phyloP scores from a whole-genome alignment of 2,888 invertebrate genomes.

The Sinhomidia bicolor region DNA sequence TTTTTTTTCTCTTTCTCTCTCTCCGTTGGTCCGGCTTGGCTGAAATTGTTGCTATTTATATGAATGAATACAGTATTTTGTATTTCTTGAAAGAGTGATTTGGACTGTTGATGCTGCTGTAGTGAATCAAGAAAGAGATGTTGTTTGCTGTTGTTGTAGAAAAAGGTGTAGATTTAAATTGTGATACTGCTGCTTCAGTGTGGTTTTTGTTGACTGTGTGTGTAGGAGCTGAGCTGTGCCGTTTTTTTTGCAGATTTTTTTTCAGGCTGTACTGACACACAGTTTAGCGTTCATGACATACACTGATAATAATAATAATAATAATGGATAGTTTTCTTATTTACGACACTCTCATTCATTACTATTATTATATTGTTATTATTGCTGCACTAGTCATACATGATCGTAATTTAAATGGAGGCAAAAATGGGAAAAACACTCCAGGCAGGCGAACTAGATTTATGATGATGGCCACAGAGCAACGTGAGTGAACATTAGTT shows the following conservation, averaged over 20 bases:
- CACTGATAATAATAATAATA: neutral
- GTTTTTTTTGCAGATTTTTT: neutral
- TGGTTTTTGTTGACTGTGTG: neutral
- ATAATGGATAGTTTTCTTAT: slow-evolving; percentile 24
- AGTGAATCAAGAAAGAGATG: neutral
- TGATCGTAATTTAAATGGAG: neutral
- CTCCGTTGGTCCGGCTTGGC: neutral
- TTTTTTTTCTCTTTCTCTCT: neutral
- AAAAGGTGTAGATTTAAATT: neutral
- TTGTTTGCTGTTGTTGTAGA: neutral
- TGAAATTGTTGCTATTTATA: neutral
- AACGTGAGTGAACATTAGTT: neutral
- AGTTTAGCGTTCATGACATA: neutral
- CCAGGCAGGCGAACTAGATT: slow-evolving; percentile 45
- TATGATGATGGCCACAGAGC: neutral
- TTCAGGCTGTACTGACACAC: neutral
- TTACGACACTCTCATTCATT: slow-evolving; percentile 25
- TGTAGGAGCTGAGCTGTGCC: neutral
- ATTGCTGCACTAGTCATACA: too few relatives aligned
- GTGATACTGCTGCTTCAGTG: neutral
- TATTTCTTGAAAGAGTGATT: too few relatives aligned
- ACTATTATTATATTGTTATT: too few relatives aligned
- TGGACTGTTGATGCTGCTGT: too few relatives aligned
- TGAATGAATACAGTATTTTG: too few relatives aligned
- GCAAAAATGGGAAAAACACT: slow-evolving; percentile 1